Evolutionary conservation across 2,888 invertebrate species (phyloP), one percentile per base, ranked within the genome.

Genomic region (Lithophane ornitopus): DNA sequence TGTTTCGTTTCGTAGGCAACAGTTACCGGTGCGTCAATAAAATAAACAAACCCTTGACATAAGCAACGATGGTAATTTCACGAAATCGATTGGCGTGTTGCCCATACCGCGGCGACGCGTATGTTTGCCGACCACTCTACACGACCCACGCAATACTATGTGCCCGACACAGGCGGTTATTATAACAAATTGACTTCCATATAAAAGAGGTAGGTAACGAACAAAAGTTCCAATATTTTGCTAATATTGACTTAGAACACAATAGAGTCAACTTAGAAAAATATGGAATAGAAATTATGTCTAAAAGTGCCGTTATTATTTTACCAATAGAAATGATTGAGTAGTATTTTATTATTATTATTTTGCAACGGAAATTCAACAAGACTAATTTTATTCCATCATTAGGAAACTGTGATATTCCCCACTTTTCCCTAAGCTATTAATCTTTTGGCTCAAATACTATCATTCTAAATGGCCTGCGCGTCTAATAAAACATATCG

Each of bases 51-150:
- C 90, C 91, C 90, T 92, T 92, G 88, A 82, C 78, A 77, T 59
- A 78, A 14, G 81, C 34, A 81, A 75, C 76, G 74, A 69, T 82
- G 84, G 85, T 87, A 88, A 89, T 83, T 92, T 90, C 86, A 89
- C 85, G 86, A 90, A 90, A 93, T 92, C 91, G 92, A 92, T 93
- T 94, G 94, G 93, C 92, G 85, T 69, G 74, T 70, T 91, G 93
- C 94, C 94, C 89, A 88, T 86, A 82, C 73, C 19, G n/a, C 67
- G 54, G 49, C 68, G 70, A 70, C 75, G 81, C 69, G 76, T 73
- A 46, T 61, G 73, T 76, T 72, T 75, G 68, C 71, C 62, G 61
- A 62, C 62, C 34, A 70, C 56, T 63, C 56, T 34, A 61, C 72
- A 58, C 68, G 41, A 41, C 68, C 44, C 75, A 74, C 74, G 77